Evolutionary conservation across 2,888 invertebrate species (phyloP), one percentile per base, ranked within the genome.

Genomic region (Euplexia lucipara): DNA sequence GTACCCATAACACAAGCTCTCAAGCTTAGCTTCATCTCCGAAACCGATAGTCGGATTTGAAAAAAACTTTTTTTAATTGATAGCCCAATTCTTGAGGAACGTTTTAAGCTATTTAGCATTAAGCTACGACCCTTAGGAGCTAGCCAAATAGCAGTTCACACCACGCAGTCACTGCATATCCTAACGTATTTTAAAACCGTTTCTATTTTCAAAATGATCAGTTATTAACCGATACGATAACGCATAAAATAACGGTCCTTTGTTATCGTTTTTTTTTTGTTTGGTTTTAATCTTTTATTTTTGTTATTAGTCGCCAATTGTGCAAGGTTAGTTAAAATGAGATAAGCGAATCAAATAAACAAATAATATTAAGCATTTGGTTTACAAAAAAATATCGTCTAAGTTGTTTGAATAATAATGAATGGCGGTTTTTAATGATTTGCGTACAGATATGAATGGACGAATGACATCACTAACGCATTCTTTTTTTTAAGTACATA

Each of bases 311-410:
- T 61, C 41, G 26, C 9, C 57, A 35, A 54, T 71, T 69, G 75
- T 71, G 71, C 75, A 75, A 71, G 75, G 71, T 71, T 37, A 71
- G 62, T 71, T 34, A 16, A 16, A 18, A n/a, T 18, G 14, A 32
- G 58, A 70, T 72, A 70, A 44, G n/a, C 2, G 4, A 39, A 52
- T 34, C n/a, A 16, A 35, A 41, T 9, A 20, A 14, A 14, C 20
- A n/a, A n/a, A n/a, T n/a, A n/a, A n/a, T n/a, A n/a, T n/a, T n/a
- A n/a, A n/a, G n/a, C n/a, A n/a, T n/a, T n/a, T 35, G 9, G 26
- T 10, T 26, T 20, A 3, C 3, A 14, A 34, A 62, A 53, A 56
- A 45, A 67, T 44, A 35, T 22, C 6, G 42, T 56, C 56, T 68
- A 20, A 10, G 20, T 3, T 14, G 6, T 20, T 14, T 0, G 54